Percentiles rank a stretch among this genome's conserved stretches.
These are phyloP conservation scores for Mesaphorura yosii DNA, from an alignment of 1,140 invertebrate genomes.

Conservation along the genomic window DNA sequence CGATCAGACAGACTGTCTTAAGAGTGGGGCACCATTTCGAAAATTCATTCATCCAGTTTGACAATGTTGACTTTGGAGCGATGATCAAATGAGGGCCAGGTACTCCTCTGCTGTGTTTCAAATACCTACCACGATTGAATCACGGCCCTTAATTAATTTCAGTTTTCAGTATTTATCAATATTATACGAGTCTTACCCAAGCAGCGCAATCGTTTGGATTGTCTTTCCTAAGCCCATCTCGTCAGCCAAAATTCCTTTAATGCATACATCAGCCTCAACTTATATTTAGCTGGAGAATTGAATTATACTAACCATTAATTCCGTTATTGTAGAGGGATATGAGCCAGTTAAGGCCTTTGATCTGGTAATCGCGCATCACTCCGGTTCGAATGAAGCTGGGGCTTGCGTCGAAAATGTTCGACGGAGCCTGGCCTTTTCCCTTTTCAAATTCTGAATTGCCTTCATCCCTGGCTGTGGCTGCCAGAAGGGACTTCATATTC, in stretches of 20 bases:
- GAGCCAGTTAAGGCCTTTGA: conserved; percentile 99
- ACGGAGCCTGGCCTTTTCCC: conserved; percentile 67
- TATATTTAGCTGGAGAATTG: no score
- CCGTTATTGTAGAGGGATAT: conserved; percentile 97
- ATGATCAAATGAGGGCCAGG: conserved; percentile 98
- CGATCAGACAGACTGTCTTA: conserved; percentile 86
- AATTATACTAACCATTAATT: no score
- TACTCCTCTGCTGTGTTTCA: conserved; percentile 94
- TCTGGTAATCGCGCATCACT: conserved; percentile 95
- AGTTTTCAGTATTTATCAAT: not conserved
- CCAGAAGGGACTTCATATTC: no score
- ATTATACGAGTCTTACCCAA: conserved; percentile 50
- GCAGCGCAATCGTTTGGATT: conserved; percentile 91
- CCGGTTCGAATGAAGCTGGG: conserved; percentile 82
- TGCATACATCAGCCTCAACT: no score
- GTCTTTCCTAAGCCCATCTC: conserved; percentile 99
- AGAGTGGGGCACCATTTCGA: conserved; percentile 94
- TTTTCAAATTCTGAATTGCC: conserved; percentile 99
- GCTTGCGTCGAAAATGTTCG: conserved; percentile 81
- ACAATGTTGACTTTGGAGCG: conserved; percentile 94
- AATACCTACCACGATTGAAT: conserved; percentile 59
- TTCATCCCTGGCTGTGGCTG: conserved; percentile 90
- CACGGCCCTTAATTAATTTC: not conserved
- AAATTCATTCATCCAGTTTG: conserved; percentile 98
- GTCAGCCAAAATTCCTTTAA: conserved; percentile 69